phyloP scores from a whole-genome alignment of 2,113 vertebrate genomes.

The Psettodes erumei region DNA sequence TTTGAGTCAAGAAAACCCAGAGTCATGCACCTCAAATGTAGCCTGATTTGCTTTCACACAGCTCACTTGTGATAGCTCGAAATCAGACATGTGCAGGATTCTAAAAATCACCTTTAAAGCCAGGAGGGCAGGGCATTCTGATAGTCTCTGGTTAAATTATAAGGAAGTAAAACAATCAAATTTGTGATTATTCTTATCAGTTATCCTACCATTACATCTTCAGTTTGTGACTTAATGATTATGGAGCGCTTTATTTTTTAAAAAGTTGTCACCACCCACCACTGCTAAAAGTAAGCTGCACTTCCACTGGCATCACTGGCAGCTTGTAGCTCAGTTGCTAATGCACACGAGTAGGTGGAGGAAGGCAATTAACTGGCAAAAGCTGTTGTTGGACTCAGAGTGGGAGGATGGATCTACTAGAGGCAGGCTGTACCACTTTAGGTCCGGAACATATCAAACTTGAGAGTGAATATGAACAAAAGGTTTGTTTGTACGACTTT shows the following conservation, averaged over 20 bases:
- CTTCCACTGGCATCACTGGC: slow-evolving; percentile 29
- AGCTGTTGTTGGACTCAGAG: slow-evolving; percentile 45
- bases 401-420: slow-evolving; percentile 55
- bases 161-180: background rate
- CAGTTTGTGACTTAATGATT: slow-evolving; percentile 34
- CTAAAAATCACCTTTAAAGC: background rate
- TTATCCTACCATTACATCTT: slow-evolving; percentile 1
- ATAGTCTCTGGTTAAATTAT: background rate
- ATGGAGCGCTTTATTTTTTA: slow-evolving; percentile 17
- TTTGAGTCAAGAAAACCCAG: too few species aligned
- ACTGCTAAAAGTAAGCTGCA: slow-evolving; percentile 55
- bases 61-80: background rate
- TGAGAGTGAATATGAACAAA: slow-evolving; percentile 31
- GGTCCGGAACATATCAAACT: slow-evolving; percentile 29
- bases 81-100: background rate
- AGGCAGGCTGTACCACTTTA: slow-evolving; percentile 34
- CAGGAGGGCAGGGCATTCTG: background rate
- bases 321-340: slow-evolving; percentile 34
- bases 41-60: background rate
- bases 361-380: slow-evolving; percentile 55
- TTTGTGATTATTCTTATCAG: slow-evolving; percentile 9
- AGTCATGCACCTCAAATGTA: background rate
- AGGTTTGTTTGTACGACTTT: slow-evolving; percentile 6
- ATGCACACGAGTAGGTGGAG: slow-evolving; percentile 59
- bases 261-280: slow-evolving; percentile 69